These are phyloP conservation scores for Pachydiplax longipennis DNA, from an alignment of 2,888 invertebrate species.

Conservation along the genomic window DNA sequence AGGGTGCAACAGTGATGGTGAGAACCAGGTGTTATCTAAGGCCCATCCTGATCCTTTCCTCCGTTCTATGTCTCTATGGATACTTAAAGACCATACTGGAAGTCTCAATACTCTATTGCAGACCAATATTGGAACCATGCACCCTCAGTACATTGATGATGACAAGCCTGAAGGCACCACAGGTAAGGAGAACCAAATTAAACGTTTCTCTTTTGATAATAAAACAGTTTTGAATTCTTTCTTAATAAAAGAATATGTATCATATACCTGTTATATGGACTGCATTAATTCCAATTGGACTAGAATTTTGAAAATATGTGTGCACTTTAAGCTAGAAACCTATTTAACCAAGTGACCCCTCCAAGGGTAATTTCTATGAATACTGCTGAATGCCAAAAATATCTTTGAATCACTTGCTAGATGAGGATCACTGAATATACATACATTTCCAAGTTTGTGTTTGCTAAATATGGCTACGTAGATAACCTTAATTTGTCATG, in stretches of 20 bases:
- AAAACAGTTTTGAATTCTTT: too few species aligned
- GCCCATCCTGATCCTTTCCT: slow-evolving; percentile 96
- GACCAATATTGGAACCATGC: slow-evolving; percentile 79
- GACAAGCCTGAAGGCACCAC: slow-evolving; percentile 61
- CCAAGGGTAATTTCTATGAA: too few species aligned
- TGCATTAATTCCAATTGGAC: too few species aligned
- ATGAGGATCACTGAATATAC: too few species aligned
- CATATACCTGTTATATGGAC: too few species aligned
- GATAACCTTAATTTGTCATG: too few species aligned
- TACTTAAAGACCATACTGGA: slow-evolving; percentile 87
- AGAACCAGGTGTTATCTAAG: slow-evolving; percentile 73
- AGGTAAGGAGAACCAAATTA: slow-evolving; percentile 53
- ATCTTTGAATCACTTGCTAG: too few species aligned
- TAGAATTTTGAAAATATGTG: too few species aligned
- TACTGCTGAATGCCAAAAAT: background rate
- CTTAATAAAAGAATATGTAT: too few species aligned
- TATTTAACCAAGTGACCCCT: too few species aligned
- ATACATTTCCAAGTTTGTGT: background rate
- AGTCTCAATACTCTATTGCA: slow-evolving; percentile 86
- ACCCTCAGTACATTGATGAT: slow-evolving; percentile 71
- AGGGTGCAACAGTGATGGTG: slow-evolving; percentile 69
- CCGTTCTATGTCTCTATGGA: slow-evolving; percentile 97
- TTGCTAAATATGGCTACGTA: too few species aligned
- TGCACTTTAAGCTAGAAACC: too few species aligned
- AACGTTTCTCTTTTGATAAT: background rate